phyloP scores from a whole-genome alignment of 2,113 vertebrate species.

The Redunca redunca region DNA sequence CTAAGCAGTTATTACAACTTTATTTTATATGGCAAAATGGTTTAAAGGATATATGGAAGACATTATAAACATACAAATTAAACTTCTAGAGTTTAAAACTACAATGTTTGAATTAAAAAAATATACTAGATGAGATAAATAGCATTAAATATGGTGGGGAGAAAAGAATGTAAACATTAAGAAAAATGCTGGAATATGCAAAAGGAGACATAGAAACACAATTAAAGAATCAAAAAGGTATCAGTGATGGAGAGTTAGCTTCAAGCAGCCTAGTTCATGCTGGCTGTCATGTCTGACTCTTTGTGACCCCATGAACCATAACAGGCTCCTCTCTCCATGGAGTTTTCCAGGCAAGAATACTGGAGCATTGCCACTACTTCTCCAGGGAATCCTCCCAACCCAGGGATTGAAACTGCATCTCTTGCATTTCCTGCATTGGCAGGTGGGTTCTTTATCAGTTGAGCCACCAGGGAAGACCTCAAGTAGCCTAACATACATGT shows the following conservation, averaged over 20 bases:
- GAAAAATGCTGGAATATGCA: background rate
- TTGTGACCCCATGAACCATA: fast-evolving
- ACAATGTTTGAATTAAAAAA: background rate
- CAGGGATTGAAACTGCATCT: background rate
- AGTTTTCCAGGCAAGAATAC: background rate
- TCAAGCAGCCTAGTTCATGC: background rate
- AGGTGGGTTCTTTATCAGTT: background rate
- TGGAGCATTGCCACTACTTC: background rate
- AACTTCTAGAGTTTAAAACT: background rate
- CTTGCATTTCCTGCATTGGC: background rate
- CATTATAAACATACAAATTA: background rate
- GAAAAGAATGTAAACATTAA: background rate
- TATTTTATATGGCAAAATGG: background rate
- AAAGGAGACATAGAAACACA: background rate
- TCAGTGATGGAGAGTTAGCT: no score
- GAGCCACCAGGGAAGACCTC: background rate
- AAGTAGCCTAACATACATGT: background rate
- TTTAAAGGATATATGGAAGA: background rate
- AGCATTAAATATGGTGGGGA: background rate
- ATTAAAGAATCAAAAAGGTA: background rate
- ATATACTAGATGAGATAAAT: background rate
- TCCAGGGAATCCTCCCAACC: background rate
- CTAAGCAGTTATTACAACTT: background rate
- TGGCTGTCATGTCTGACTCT: background rate
- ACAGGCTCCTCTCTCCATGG: background rate